Evolutionary conservation across 1,140 invertebrate species (phyloP).

Genomic region (Meloidogyne hapla): DNA sequence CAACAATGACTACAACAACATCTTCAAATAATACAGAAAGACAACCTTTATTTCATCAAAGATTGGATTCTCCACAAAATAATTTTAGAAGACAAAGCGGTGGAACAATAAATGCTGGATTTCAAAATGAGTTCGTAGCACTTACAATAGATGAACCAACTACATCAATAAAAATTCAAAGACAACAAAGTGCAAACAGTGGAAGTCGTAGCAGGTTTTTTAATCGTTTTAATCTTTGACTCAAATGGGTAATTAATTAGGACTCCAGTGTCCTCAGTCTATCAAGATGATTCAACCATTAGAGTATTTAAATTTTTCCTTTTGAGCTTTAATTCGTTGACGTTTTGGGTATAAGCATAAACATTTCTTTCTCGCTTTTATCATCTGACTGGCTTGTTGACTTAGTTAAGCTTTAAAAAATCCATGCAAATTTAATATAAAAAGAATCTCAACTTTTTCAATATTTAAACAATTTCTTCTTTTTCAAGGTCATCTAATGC

Average conservation of each 20-base stretch:
- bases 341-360: neutral
- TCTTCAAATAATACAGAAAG: neutral
- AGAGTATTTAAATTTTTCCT: too few relatives aligned
- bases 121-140: neutral
- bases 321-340: neutral
- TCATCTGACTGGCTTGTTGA: neutral
- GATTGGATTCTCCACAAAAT: neutral
- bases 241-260: too few relatives aligned
- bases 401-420: neutral
- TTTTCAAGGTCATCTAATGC: neutral
- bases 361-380: neutral
- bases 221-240: too few relatives aligned
- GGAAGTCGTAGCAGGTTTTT: neutral
- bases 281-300: too few relatives aligned
- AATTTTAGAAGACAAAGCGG: neutral
- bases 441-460: neutral
- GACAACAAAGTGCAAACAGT: neutral
- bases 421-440: neutral
- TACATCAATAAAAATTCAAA: neutral
- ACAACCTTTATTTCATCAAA: too few relatives aligned
- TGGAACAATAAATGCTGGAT: neutral
- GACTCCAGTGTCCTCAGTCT: too few relatives aligned
- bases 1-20: neutral
- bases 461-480: neutral
- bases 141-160: neutral